Evolutionary conservation across 2,113 vertebrate species (phyloP).

Genomic region (Lagenorhynchus albirostris): DNA sequence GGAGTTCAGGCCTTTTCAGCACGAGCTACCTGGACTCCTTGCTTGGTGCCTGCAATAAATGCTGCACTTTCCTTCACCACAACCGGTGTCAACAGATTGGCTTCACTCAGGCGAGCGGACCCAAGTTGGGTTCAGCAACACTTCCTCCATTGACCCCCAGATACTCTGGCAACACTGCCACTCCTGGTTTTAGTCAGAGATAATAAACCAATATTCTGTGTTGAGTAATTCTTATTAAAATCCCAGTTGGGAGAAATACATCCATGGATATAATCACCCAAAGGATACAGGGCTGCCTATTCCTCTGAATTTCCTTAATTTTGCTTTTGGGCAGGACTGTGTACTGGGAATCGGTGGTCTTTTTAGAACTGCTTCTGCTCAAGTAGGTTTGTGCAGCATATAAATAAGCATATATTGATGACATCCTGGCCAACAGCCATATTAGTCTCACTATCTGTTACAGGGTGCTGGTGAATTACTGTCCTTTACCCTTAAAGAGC

Average conservation of each 20-base stretch:
- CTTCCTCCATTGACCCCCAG: not conserved
- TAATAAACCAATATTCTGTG: not conserved
- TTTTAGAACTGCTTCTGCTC: not conserved
- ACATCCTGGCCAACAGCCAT: not conserved
- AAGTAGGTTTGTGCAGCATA: too few relatives aligned
- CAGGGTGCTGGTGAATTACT: not conserved
- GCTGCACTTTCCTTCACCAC: too few relatives aligned
- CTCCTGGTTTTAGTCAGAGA: not conserved
- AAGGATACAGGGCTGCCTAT: not conserved
- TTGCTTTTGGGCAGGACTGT: not conserved
- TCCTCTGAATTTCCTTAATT: not conserved
- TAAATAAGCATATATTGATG: not conserved
- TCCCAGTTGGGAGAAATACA: not conserved
- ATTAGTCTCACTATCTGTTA: not conserved
- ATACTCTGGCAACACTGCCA: not conserved
- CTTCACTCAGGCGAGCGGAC: too few relatives aligned
- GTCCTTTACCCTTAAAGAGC: not conserved
- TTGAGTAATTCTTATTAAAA: not conserved
- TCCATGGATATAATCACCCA: not conserved
- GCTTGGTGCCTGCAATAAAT: too few relatives aligned
- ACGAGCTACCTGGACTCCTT: too few relatives aligned
- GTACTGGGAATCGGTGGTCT: too few relatives aligned
- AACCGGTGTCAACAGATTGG: too few relatives aligned
- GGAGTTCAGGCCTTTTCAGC: too few relatives aligned
- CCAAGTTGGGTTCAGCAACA: too few relatives aligned